Conservation (phyloP, 2,797 vertebrate genomes). For the Forpus xanthops region DNA sequence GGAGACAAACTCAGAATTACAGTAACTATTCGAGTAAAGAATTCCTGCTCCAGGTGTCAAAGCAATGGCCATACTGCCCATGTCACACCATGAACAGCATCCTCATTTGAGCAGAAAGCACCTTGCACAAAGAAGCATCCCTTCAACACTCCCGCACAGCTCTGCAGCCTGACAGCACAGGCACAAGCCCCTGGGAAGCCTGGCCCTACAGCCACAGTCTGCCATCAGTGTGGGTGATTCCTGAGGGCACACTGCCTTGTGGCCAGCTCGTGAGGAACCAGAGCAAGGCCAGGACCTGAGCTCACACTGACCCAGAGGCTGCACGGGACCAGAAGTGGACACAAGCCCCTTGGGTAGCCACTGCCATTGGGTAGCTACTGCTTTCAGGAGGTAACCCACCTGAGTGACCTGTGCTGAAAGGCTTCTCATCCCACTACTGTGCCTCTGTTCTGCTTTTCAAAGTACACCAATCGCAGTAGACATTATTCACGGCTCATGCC, state of each 20-base stretch:
- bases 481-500: background rate
- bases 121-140: background rate
- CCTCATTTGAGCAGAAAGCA: background rate
- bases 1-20: background rate
- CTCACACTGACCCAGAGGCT: background rate
- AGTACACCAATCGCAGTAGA: background rate
- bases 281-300: background rate
- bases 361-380: background rate
- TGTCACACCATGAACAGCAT: background rate
- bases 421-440: background rate
- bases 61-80: background rate
- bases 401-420: background rate
- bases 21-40: background rate
- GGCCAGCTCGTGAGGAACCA: background rate
- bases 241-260: rapidly evolving
- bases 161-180: background rate
- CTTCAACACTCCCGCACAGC: background rate
- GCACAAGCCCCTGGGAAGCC: background rate
- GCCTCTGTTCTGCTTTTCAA: background rate
- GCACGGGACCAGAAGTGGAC: rapidly evolving
- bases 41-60: background rate
- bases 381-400: background rate
- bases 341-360: rapidly evolving
- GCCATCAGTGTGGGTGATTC: background rate
- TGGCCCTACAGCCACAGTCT: background rate